phyloP scores from a whole-genome alignment of 2,797 vertebrate species.

The Pseudotriccus pelzelni region DNA sequence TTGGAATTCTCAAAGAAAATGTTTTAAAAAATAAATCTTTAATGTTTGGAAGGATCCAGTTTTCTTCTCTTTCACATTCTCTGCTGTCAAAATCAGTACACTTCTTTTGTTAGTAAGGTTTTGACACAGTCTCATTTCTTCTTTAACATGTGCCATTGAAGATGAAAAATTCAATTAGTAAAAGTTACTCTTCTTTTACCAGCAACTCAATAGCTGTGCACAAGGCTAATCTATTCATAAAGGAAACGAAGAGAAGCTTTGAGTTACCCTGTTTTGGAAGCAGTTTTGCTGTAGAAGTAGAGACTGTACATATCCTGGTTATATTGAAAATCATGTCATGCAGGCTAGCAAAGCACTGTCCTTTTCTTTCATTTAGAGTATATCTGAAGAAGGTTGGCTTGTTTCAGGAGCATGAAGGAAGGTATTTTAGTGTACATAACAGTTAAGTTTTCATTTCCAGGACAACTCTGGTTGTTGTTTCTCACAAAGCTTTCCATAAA shows the following conservation, averaged over 20 bases:
- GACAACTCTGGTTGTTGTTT: neutral
- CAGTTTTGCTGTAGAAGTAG: neutral
- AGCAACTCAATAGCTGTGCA: neutral
- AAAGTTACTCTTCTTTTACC: neutral
- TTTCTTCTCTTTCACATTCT: neutral
- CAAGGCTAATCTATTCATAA: neutral
- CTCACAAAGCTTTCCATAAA: neutral
- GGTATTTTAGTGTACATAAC: neutral
- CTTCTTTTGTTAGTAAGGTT: neutral
- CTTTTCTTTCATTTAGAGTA: neutral
- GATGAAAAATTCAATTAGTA: neutral
- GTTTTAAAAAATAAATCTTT: neutral
- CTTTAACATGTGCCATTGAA: neutral
- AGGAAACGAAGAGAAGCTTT: neutral
- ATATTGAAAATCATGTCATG: neutral
- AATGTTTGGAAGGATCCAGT: neutral
- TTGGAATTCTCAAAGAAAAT: constrained; percentile 35
- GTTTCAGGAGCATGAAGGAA: neutral
- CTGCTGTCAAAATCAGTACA: neutral
- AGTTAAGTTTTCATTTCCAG: neutral
- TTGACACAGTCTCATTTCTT: neutral
- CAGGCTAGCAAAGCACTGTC: neutral
- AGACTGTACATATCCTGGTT: neutral
- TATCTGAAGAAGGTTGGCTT: neutral
- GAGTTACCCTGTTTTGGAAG: neutral